phyloP scores from a whole-genome alignment of 2,113 vertebrate genomes.

The Coryphaenoides rupestris region DNA sequence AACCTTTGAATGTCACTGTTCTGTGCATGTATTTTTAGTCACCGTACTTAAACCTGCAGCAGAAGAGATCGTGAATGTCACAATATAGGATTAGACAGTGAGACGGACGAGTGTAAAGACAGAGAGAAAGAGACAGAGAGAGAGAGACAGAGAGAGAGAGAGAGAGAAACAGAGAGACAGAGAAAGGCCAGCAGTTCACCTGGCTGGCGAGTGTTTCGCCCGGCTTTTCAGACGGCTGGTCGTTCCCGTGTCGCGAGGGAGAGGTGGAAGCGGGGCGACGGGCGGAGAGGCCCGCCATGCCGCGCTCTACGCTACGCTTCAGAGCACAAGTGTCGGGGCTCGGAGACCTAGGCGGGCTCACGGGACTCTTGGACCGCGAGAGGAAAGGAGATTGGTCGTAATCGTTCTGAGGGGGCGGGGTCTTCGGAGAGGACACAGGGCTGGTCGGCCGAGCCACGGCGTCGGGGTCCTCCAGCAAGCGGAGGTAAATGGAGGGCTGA shows the following conservation, averaged over 20 bases:
- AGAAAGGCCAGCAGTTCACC: constrained; percentile 70
- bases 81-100: too few relatives aligned
- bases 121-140: too few relatives aligned
- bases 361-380: background rate
- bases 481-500: constrained; percentile 64
- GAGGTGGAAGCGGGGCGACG: constrained; percentile 7
- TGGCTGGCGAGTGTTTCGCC: constrained; percentile 79
- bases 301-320: constrained; percentile 43
- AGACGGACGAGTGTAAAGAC: too few relatives aligned
- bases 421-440: constrained; percentile 20
- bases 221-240: constrained; percentile 75
- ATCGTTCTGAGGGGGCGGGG: background rate
- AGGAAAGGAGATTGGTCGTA: constrained; percentile 41
- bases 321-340: constrained; percentile 49
- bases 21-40: too few relatives aligned
- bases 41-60: too few relatives aligned
- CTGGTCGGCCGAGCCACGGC: constrained; percentile 18
- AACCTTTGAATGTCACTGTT: too few relatives aligned
- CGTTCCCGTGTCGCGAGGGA: constrained; percentile 61
- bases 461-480: constrained; percentile 50
- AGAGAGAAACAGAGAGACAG: too few relatives aligned
- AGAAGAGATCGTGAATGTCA: too few relatives aligned
- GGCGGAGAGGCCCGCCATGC: constrained; percentile 26
- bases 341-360: constrained; percentile 18
- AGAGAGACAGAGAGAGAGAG: too few relatives aligned